Base-by-base conservation (phyloP, 2,113 vertebrate genomes). In the Otus sunia region DNA sequence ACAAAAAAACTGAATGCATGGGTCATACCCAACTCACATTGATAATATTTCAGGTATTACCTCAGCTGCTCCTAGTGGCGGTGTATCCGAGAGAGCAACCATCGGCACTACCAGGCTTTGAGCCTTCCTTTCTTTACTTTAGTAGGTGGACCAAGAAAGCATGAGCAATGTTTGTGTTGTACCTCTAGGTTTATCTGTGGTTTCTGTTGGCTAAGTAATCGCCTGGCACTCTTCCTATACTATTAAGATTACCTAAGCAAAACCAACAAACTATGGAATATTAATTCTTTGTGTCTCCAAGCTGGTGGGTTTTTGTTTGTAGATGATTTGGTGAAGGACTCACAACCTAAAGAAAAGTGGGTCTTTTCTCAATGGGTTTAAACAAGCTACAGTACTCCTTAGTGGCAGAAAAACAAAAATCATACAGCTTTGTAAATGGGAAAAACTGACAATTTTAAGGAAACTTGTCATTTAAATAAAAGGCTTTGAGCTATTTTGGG, bases 1-100 rank as follows among this genome's bases (percentile, higher is more conserved):
- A 7, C 1, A 0, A 45, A 47, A 36, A 50, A 45, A 26, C n/a
- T 8, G 21, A 16, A 26, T 2, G 5, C 2, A 0, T 34, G 14
- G 27, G 12, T 66, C 3, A 1, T 23, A 5, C 9, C 45, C 32
- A 66, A 9, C 52, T 14, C 45, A 8, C 15, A 5, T 9, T 15
- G 10, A 17, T 43, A 15, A 4, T 55, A 29, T 30, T 81, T 41
- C 22, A 34, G 53, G 36, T 3, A 2, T 45, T 75, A 21, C 45
- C n/a, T 78, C 60, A 55, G n/a, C 60, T 63, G 43, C 10, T 30
- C n/a, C 41, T 71, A 36, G 20, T 41, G 49, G 25, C 5, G 0
- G 20, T 5, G 12, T 68, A 41, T 41, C 0, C 1, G 56, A 74
- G n/a, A n/a, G 36, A 62, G 34, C 2, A 1, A 75, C 56, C 36